Evolutionary conservation across 2,888 invertebrate genomes (phyloP).

Genomic region (Lobophora halterata): DNA sequence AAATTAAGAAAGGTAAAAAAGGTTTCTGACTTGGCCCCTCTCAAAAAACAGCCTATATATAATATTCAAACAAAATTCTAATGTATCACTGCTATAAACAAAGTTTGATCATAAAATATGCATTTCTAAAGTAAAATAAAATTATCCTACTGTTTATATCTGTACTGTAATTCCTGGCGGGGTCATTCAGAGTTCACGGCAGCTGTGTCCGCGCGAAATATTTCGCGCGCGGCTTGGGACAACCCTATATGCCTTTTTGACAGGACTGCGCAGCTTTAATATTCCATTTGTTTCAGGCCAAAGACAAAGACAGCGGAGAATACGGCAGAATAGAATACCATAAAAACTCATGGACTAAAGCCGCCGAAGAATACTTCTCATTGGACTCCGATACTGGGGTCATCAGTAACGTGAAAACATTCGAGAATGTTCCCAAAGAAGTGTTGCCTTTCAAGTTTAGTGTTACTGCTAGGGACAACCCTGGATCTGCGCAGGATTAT

Average conservation of each 20-base stretch:
- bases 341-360: conserved; percentile 71
- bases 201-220: neutral
- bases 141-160: too few species aligned
- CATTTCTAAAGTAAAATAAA: too few species aligned
- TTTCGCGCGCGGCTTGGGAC: neutral
- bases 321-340: conserved; percentile 89
- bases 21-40: too few species aligned
- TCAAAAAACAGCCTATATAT: too few species aligned
- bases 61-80: too few species aligned
- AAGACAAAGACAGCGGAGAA: conserved; percentile 91
- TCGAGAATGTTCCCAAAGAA: conserved; percentile 83
- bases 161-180: too few species aligned
- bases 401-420: conserved; percentile 86
- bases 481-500: conserved; percentile 81
- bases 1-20: too few species aligned
- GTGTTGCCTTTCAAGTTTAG: conserved; percentile 87
- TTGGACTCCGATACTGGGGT: conserved; percentile 88
- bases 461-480: conserved; percentile 88
- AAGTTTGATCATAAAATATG: too few species aligned
- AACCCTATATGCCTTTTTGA: neutral
- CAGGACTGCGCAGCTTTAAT: too few species aligned
- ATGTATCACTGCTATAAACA: too few species aligned
- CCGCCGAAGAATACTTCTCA: conserved; percentile 83
- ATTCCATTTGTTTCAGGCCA: conserved; percentile 79
- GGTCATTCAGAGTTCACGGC: too few species aligned